A percentile compares a stretch with the other conserved stretches of the same genome.
Conservation (phyloP, 2,113 vertebrate genomes). For the Platycercus adscitus region DNA sequence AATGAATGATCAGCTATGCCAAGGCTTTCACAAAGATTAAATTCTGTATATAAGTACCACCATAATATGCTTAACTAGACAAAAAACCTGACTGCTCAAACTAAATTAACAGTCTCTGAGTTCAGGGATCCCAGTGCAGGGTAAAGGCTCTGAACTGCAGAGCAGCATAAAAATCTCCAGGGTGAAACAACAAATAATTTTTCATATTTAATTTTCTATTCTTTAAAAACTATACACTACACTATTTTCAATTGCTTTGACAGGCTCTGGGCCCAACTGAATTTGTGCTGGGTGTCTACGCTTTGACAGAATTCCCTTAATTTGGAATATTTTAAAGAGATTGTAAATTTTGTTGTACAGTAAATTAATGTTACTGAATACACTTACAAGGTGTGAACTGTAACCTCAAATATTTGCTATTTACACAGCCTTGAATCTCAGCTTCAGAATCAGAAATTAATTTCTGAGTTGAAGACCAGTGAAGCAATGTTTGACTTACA, state of each 20-base stretch:
- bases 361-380: background rate
- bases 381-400: background rate
- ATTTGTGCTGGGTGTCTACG: background rate
- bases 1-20: background rate
- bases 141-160: background rate
- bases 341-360: background rate
- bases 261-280: background rate
- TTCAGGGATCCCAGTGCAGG: background rate
- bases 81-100: background rate
- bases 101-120: background rate
- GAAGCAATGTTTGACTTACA: conserved; percentile 73
- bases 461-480: background rate
- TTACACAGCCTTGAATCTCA: background rate
- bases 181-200: background rate
- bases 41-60: background rate
- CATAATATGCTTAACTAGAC: background rate
- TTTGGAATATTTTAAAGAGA: background rate
- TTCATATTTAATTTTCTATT: background rate
- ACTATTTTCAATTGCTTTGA: background rate
- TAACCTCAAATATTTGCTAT: background rate
- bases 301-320: background rate
- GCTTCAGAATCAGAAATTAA: background rate
- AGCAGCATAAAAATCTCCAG: background rate
- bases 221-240: background rate
- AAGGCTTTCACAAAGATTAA: background rate